Evolutionary conservation across 2,113 vertebrate species (phyloP), one percentile per base, ranked within the genome.

Genomic region (Callionymus lyra): DNA sequence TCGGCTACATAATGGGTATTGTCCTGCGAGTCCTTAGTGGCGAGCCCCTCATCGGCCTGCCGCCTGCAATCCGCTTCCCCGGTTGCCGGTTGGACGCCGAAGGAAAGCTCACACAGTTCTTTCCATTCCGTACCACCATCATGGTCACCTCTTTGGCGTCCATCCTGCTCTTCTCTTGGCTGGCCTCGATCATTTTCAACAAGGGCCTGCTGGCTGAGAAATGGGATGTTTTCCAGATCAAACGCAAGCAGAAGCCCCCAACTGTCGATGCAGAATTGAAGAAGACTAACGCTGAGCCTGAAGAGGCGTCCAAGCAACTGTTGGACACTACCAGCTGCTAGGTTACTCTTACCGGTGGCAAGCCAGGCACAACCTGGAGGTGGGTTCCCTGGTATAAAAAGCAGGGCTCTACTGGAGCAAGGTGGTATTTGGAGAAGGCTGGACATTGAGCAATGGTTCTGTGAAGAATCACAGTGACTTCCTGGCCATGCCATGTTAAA

Each of bases 71-170:
- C 50, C 34, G 2, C 12, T 90, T 88, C 74, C 78, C 86, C 1
- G 76, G 65, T 37, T 85, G 76, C 56, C 66, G 80, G n/a, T 17
- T 63, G 0, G 52, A 82, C 5, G 38, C 34, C 0, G 69, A 86
- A 0, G 74, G 79, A 6, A 65, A 31, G 42, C 56, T 84, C 12
- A 54, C 56, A 6, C 87, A 90, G 64, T 76, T 56, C 41, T 89
- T 89, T 57, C 88, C 87, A 34, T 87, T 87, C 63, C 88, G 87
- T 65, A 83, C 84, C 0, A 37, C 79, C 51, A 87, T 83, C 1
- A 21, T 89, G 82, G 9, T 89, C 16, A n/a, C 67, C 16, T 77
- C 83, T 0, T 33, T 85, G 1, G 3, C 60, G 6, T 79, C 68
- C 0, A 86, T 88, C 1, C 0, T 87, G 15, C 16, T 74, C 6